Evolutionary conservation across 2,888 invertebrate genomes (phyloP).

Genomic region (Idaea dimidiata): DNA sequence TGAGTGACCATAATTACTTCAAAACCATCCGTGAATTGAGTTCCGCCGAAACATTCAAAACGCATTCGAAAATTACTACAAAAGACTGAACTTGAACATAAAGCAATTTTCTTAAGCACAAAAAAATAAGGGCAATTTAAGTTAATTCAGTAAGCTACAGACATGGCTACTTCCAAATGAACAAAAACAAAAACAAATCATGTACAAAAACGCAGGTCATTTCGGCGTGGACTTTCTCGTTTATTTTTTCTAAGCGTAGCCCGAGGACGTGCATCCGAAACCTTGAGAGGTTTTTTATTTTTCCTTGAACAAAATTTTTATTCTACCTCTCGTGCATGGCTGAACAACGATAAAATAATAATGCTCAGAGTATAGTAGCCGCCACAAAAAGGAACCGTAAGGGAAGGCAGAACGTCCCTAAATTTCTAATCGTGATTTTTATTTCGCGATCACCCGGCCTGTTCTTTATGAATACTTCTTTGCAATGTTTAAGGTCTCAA

Average conservation of each 20-base stretch:
- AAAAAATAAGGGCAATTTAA: slow-evolving; percentile 71
- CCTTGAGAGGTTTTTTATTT: slow-evolving; percentile 66
- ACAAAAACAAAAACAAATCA: slow-evolving; percentile 79
- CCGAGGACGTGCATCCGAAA: slow-evolving; percentile 78
- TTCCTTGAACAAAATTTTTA: slow-evolving; percentile 63
- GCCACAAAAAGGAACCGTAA: slow-evolving; percentile 64
- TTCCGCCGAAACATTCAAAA: slow-evolving; percentile 23
- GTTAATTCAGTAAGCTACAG: slow-evolving; percentile 78
- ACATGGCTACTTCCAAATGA: slow-evolving; percentile 79
- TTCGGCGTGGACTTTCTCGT: slow-evolving; percentile 74
- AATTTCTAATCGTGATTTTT: slow-evolving; percentile 73
- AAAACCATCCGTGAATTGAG: slow-evolving; percentile 11
- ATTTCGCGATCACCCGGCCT: slow-evolving; percentile 60
- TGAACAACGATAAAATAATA: slow-evolving; percentile 76
- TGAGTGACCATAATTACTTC: slow-evolving; percentile 4
- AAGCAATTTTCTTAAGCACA: slow-evolving; percentile 55
- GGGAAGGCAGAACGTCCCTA: slow-evolving; percentile 60
- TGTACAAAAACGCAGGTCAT: slow-evolving; percentile 80
- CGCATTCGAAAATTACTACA: slow-evolving; percentile 44
- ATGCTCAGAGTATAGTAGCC: slow-evolving; percentile 53
- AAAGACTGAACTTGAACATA: slow-evolving; percentile 47
- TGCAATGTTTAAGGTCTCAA: slow-evolving; percentile 62
- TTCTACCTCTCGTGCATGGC: slow-evolving; percentile 65
- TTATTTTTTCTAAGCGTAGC: slow-evolving; percentile 74
- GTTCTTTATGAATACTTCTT: slow-evolving; percentile 64